These are phyloP conservation scores for Montipora capitata DNA, from an alignment of 92 coral and sea anemone species.

Conservation along the genomic window DNA sequence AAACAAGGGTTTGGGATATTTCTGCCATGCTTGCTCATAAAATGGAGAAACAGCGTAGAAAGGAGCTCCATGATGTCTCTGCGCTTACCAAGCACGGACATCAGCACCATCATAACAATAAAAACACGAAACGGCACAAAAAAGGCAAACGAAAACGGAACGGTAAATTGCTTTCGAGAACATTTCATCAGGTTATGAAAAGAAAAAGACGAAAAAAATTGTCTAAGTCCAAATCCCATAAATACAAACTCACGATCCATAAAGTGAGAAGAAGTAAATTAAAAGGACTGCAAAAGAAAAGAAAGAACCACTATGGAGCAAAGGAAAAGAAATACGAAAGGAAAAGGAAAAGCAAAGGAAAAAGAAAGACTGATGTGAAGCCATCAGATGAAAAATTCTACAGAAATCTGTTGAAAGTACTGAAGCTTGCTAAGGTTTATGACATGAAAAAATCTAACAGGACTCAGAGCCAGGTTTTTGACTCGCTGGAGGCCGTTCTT, in stretches of 20 bases:
- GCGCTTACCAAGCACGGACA: background rate
- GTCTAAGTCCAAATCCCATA: background rate
- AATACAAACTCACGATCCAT: background rate
- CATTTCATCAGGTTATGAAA: background rate
- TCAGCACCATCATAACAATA: background rate
- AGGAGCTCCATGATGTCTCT: background rate
- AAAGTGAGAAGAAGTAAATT: background rate
- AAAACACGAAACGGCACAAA: slow-evolving; percentile 7
- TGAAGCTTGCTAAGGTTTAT: slow-evolving; percentile 63
- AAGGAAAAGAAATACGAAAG: background rate
- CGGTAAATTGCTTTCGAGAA: background rate
- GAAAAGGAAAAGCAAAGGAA: background rate
- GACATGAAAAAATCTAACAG: slow-evolving; percentile 37
- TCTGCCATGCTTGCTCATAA: slow-evolving; percentile 2
- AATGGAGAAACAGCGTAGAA: slow-evolving; percentile 18
- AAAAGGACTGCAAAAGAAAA: background rate
- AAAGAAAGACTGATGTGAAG: background rate
- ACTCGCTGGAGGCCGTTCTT: slow-evolving; percentile 59
- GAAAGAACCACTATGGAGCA: background rate
- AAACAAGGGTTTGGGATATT: slow-evolving; percentile 37
- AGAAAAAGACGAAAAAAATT: background rate
- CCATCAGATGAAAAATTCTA: slow-evolving; percentile 65
- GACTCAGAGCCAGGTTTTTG: slow-evolving; percentile 49
- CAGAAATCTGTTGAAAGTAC: slow-evolving; percentile 75
- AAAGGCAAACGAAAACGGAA: slow-evolving; percentile 13